These are phyloP conservation scores for Misgurnus anguillicaudatus DNA, from an alignment of 2,113 vertebrate genomes.

Conservation along the genomic window DNA sequence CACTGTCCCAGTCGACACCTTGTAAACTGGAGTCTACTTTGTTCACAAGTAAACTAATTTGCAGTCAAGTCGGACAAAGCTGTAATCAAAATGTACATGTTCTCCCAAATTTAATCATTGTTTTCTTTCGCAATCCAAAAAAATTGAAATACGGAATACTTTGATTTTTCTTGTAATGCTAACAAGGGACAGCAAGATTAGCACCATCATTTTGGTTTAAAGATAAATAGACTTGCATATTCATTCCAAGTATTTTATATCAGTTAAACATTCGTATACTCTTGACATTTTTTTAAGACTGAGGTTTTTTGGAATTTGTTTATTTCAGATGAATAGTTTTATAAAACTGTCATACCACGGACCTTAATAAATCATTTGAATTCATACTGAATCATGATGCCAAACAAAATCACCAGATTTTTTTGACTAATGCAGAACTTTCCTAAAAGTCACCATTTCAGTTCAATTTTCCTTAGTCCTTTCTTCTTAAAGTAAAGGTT, in stretches of 20 bases:
- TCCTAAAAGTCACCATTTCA: background rate
- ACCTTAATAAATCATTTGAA: conserved; percentile 14
- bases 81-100: conserved; percentile 13
- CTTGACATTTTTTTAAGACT: conserved; percentile 23
- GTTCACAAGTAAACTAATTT: conserved; percentile 47
- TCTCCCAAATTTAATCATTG: conserved; percentile 24
- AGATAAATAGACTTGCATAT: conserved; percentile 44
- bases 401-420: conserved; percentile 15
- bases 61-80: conserved; percentile 49
- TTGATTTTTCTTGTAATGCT: conserved; percentile 46
- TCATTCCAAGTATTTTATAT: conserved; percentile 63
- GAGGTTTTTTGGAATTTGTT: conserved; percentile 25
- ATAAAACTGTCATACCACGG: conserved; percentile 35
- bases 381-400: conserved; percentile 22
- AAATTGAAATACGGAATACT: conserved; percentile 22
- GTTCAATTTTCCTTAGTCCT: background rate
- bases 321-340: conserved; percentile 18
- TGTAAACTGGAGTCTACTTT: conserved; percentile 37
- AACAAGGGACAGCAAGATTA: conserved; percentile 23
- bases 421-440: background rate
- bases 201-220: conserved; percentile 51
- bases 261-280: conserved; percentile 40
- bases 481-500: background rate
- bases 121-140: conserved; percentile 19
- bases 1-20: conserved; percentile 20